Percentiles rank a stretch among this genome's conserved stretches.
These are phyloP conservation scores for Nibea coibor DNA, from an alignment of 2,113 vertebrate genomes.

Conservation along the genomic window DNA sequence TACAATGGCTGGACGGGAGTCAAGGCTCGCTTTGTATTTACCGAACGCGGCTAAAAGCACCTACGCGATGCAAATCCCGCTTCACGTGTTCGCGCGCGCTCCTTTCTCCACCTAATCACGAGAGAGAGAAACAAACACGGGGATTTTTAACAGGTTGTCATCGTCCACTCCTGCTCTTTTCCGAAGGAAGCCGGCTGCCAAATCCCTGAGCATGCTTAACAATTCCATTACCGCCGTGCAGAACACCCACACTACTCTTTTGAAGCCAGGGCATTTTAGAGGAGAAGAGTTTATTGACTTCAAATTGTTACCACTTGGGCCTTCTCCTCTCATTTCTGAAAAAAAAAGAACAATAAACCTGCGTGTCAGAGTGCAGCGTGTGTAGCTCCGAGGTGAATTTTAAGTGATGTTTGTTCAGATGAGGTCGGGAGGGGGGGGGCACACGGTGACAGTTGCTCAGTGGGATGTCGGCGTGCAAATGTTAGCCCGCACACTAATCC, in stretches of 20 bases:
- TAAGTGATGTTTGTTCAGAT: slow-evolving; percentile 43
- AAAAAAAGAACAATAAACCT: slow-evolving; percentile 76
- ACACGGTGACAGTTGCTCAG: slow-evolving; percentile 33
- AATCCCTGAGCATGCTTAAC: slow-evolving; percentile 76
- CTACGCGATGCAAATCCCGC: neutral
- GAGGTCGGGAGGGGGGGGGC: neutral
- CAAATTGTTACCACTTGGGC: slow-evolving; percentile 84
- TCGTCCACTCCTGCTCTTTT: slow-evolving; percentile 67
- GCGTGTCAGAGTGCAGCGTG: slow-evolving; percentile 59
- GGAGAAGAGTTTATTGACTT: slow-evolving; percentile 83
- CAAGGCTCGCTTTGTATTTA: slow-evolving; percentile 1
- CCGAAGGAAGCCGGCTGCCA: slow-evolving; percentile 63
- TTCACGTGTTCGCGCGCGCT: slow-evolving; percentile 30
- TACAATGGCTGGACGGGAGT: neutral
- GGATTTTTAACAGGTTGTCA: slow-evolving; percentile 78
- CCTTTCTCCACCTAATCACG: slow-evolving; percentile 35
- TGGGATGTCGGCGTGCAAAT: slow-evolving; percentile 8
- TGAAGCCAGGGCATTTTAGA: slow-evolving; percentile 76
- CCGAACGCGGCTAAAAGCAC: neutral
- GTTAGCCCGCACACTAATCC: slow-evolving; percentile 41
- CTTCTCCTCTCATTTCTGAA: slow-evolving; percentile 50
- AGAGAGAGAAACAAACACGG: slow-evolving; percentile 42
- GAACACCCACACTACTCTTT: slow-evolving; percentile 79
- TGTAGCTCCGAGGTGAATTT: slow-evolving; percentile 11
- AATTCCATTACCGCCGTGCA: slow-evolving; percentile 74